Evolutionary conservation across 2,797 vertebrate genomes (phyloP).

Genomic region (Antrozous pallidus): DNA sequence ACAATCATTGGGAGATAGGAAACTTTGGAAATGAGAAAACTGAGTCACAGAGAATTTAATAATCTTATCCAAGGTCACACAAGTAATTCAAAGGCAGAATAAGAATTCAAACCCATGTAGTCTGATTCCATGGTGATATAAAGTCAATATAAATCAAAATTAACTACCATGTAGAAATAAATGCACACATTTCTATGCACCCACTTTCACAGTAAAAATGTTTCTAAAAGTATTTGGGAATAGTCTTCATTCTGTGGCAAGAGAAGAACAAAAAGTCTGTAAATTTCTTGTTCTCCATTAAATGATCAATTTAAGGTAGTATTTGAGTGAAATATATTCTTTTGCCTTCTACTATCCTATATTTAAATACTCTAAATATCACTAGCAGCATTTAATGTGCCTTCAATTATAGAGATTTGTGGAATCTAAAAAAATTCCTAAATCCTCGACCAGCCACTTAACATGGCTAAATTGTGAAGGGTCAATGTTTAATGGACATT

Average conservation of each 20-base stretch:
- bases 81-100: not conserved
- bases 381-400: not conserved
- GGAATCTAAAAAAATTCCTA: not conserved
- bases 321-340: not conserved
- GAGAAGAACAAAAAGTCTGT: not conserved
- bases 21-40: not conserved
- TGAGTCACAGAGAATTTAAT: not conserved
- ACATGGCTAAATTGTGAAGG: not conserved
- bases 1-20: not conserved
- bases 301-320: not conserved
- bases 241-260: not conserved
- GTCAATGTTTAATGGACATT: not conserved
- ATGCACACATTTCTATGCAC: not conserved
- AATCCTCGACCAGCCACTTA: not conserved
- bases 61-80: not conserved
- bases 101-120: not conserved
- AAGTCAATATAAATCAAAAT: not conserved
- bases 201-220: constrained; percentile 8
- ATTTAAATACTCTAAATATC: not conserved
- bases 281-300: not conserved
- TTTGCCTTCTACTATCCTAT: not conserved
- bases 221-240: constrained; percentile 19
- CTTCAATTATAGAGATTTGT: not conserved
- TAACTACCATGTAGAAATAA: constrained; percentile 2
- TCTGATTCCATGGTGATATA: not conserved